Evolutionary conservation across 2,888 invertebrate genomes (phyloP).

Genomic region (Drosophila neotestacea): DNA sequence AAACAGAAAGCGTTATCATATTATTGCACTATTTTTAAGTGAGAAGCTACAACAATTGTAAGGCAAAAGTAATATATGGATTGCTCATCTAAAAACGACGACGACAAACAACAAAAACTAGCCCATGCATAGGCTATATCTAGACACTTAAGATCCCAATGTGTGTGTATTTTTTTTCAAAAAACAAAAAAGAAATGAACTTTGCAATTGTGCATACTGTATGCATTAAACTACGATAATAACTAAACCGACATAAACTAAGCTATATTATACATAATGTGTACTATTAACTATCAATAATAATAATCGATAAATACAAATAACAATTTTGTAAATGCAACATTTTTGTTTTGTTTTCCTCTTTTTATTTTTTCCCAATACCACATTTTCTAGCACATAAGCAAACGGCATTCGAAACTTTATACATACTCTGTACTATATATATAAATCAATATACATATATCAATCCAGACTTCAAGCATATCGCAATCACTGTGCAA

Average conservation of each 20-base stretch:
- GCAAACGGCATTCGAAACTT: slow-evolving; percentile 35
- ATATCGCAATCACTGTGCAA: slow-evolving; percentile 73
- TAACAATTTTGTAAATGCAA: slow-evolving; percentile 64
- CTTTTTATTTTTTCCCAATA: slow-evolving; percentile 13
- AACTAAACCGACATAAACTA: slow-evolving; percentile 54
- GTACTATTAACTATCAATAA: slow-evolving; percentile 61
- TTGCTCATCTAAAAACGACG: slow-evolving; percentile 44
- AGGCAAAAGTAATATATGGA: slow-evolving; percentile 28
- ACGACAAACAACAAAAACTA: slow-evolving; percentile 30
- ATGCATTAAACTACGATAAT: slow-evolving; percentile 68
- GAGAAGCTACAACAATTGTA: slow-evolving; percentile 48
- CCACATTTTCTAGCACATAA: slow-evolving; percentile 40
- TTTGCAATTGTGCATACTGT: slow-evolving; percentile 67
- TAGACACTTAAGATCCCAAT: slow-evolving; percentile 46
- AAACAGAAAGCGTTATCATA: slow-evolving; percentile 57
- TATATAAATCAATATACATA: slow-evolving; percentile 4
- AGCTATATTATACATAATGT: slow-evolving; percentile 63
- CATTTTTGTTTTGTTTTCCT: slow-evolving; percentile 47
- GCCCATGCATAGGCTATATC: slow-evolving; percentile 33
- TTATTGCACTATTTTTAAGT: slow-evolving; percentile 61
- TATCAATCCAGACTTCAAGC: slow-evolving; percentile 66
- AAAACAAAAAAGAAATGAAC: slow-evolving; percentile 29
- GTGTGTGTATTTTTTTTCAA: slow-evolving; percentile 52
- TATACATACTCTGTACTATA: slow-evolving; percentile 30
- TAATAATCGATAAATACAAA: slow-evolving; percentile 52